These are phyloP conservation scores for Scaptomyza montana DNA, from an alignment of 1,140 invertebrate genomes.

Conservation along the genomic window DNA sequence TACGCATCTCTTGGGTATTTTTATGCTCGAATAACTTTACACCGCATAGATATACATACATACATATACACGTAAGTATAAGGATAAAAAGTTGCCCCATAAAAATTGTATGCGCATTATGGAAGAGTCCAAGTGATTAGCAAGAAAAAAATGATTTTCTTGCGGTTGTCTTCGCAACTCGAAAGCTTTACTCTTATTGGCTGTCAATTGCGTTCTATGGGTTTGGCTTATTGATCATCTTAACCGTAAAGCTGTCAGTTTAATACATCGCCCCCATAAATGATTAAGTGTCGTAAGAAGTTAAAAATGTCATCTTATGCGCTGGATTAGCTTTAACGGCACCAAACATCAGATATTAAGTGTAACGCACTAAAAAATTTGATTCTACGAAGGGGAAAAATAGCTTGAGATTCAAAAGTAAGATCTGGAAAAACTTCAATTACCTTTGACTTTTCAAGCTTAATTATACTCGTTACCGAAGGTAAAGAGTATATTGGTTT, in stretches of 20 bases:
- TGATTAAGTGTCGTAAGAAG: conserved; percentile 34
- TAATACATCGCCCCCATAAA: conserved; percentile 49
- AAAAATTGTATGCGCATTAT: conserved; percentile 23
- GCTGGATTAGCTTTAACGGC: conserved; percentile 60
- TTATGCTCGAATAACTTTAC: conserved; percentile 63
- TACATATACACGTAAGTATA: neutral
- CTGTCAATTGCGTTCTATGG: conserved; percentile 58
- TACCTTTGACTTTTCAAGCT: too few relatives aligned
- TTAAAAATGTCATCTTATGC: conserved; percentile 39
- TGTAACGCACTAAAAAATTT: neutral
- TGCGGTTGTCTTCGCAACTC: neutral
- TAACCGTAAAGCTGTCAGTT: conserved; percentile 55
- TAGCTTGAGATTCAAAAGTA: too few relatives aligned
- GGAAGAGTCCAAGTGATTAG: conserved; percentile 34
- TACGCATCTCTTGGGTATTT: conserved; percentile 33
- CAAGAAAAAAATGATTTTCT: conserved; percentile 29
- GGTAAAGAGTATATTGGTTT: too few relatives aligned
- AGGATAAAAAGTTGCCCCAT: conserved; percentile 29
- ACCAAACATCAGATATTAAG: conserved; percentile 18
- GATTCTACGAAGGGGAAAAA: too few relatives aligned
- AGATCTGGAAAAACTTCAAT: too few relatives aligned
- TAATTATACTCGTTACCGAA: too few relatives aligned
- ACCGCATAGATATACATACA: conserved; percentile 31
- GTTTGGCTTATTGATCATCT: conserved; percentile 74
- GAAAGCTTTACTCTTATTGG: conserved; percentile 21